Conservation (phyloP, 2,888 invertebrate species). For the Bembecia ichneumoniformis region DNA sequence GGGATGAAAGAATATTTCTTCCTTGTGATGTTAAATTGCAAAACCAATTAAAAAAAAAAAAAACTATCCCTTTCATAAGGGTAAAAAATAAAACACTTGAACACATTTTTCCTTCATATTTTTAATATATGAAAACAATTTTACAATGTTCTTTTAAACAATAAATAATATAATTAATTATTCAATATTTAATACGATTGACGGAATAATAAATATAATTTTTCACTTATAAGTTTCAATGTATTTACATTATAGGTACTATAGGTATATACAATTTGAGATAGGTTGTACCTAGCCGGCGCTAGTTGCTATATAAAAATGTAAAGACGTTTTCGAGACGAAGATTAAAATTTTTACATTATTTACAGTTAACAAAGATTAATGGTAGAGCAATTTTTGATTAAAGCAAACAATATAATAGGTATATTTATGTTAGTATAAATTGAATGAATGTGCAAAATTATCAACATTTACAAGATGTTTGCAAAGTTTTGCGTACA, state of each 20-base stretch:
- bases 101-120: conserved; percentile 25
- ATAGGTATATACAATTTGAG: conserved; percentile 42
- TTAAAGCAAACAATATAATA: too few species aligned
- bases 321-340: conserved; percentile 32
- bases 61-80: too few species aligned
- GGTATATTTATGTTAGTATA: too few species aligned
- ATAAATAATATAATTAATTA: conserved; percentile 57
- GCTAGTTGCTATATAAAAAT: conserved; percentile 36
- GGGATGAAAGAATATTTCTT: too few species aligned
- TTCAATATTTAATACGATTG: conserved; percentile 50
- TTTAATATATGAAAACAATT: conserved; percentile 67
- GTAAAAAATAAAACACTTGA: conserved; percentile 8
- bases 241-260: conserved; percentile 54
- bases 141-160: conserved; percentile 62
- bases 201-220: conserved; percentile 65
- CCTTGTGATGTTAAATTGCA: too few species aligned
- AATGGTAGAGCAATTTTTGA: background rate
- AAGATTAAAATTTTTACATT: conserved; percentile 46
- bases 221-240: conserved; percentile 33
- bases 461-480: background rate
- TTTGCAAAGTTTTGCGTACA: too few species aligned
- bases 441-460: too few species aligned
- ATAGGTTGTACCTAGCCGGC: conserved; percentile 31
- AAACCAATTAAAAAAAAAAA: too few species aligned
- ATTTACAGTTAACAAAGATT: conserved; percentile 38